phyloP scores from a whole-genome alignment of 2,888 invertebrate genomes.

The Petrolisthes cinctipes region DNA sequence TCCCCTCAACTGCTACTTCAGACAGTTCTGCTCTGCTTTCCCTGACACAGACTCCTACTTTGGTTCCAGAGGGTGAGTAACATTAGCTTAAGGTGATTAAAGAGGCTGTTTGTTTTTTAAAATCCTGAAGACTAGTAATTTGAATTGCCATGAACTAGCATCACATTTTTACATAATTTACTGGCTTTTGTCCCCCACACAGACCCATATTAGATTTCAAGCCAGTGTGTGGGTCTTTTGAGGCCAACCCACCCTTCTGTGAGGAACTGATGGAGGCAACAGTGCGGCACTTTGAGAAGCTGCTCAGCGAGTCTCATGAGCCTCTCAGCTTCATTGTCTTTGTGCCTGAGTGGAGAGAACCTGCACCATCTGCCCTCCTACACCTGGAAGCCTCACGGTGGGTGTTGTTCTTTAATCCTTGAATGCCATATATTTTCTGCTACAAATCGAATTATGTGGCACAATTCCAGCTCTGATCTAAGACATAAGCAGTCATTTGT shows the following conservation, averaged over 20 bases:
- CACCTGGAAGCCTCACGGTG: conserved; percentile 75
- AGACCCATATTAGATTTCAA: conserved; percentile 92
- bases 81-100: not conserved
- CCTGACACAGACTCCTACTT: conserved; percentile 96
- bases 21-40: conserved; percentile 96
- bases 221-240: conserved; percentile 93
- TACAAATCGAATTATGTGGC: too few species aligned
- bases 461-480: too few species aligned
- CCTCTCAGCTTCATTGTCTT: conserved; percentile 93
- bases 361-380: conserved; percentile 84
- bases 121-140: not conserved
- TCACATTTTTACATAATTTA: too few species aligned
- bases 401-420: conserved; percentile 27
- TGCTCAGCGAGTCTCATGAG: conserved; percentile 88
- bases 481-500: too few species aligned
- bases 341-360: conserved; percentile 92
- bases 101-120: not conserved
- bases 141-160: too few species aligned
- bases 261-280: conserved; percentile 93
- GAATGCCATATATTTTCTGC: too few species aligned
- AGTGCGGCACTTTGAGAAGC: conserved; percentile 89
- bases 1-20: conserved; percentile 94
- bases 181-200: conserved; percentile 66
- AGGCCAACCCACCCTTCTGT: conserved; percentile 92
- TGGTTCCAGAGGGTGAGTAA: conserved; percentile 88